Evolutionary conservation across 2,797 vertebrate species (phyloP).

Genomic region (Prionace glauca): DNA sequence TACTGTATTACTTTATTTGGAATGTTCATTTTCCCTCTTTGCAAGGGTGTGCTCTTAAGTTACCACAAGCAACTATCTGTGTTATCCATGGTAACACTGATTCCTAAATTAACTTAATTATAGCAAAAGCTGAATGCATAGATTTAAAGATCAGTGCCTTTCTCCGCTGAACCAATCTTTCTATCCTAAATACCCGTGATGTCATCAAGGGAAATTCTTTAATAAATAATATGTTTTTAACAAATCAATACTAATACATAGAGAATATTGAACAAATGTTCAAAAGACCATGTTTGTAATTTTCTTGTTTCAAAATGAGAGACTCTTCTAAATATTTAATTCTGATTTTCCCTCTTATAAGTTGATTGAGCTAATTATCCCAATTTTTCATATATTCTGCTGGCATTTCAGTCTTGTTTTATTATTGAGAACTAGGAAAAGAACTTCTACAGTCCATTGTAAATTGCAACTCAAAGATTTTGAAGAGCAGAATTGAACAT

Average conservation of each 20-base stretch:
- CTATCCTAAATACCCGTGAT: not conserved
- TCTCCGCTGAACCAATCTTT: not conserved
- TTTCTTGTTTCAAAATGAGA: not conserved
- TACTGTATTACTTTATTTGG: not conserved
- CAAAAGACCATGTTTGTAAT: not conserved
- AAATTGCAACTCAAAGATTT: not conserved
- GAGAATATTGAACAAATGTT: not conserved
- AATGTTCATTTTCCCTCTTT: not conserved
- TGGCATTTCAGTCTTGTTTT: not conserved
- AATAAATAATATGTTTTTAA: not conserved
- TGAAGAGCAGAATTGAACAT: not conserved
- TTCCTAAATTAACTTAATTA: not conserved
- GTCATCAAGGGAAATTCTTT: not conserved
- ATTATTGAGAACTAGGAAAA: not conserved
- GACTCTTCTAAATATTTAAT: not conserved
- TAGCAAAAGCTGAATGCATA: not conserved
- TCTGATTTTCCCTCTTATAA: not conserved
- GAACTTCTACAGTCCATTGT: not conserved
- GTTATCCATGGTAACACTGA: not conserved
- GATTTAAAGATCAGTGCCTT: not conserved
- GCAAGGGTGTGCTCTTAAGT: not conserved
- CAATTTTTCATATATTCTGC: not conserved
- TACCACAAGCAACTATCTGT: not conserved
- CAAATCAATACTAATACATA: not conserved
- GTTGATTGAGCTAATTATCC: not conserved